Conservation (phyloP, 37 sponge, comb jelly and placozoan genomes). For the Mnemiopsis leidyi region DNA sequence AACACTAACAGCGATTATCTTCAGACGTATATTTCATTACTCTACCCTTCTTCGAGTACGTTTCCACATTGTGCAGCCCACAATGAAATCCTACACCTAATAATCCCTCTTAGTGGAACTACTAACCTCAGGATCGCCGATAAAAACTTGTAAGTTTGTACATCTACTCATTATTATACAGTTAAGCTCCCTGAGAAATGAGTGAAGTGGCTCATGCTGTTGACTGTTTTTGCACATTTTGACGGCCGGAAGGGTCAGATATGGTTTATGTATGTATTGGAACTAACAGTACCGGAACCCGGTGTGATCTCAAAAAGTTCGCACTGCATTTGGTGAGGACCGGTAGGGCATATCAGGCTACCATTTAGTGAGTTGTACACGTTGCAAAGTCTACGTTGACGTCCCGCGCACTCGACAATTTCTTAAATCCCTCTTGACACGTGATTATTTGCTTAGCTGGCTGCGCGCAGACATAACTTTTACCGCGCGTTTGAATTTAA, state of each 20-base stretch:
- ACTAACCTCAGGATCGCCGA: background rate
- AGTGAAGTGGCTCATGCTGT: too few relatives aligned
- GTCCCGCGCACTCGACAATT: background rate
- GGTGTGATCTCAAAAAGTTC: too few relatives aligned
- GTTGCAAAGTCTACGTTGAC: background rate
- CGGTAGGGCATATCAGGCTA: background rate
- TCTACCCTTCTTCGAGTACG: background rate
- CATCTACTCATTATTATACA: background rate
- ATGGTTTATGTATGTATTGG: too few relatives aligned
- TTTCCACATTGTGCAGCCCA: background rate
- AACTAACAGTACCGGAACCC: too few relatives aligned
- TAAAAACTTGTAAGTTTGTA: conserved; percentile 4
- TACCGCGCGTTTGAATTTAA: background rate
- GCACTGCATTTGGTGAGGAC: background rate
- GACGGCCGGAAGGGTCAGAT: too few relatives aligned
- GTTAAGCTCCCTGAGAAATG: background rate
- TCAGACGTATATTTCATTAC: conserved; percentile 25
- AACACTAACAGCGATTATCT: too few relatives aligned
- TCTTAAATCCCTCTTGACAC: background rate
- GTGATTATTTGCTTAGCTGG: background rate
- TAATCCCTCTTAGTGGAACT: background rate
- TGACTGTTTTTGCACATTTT: too few relatives aligned
- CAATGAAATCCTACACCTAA: background rate
- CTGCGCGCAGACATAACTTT: conserved; percentile 10
- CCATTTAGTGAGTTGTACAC: background rate